Evolutionary conservation across 2,888 invertebrate genomes (phyloP).

Genomic region (Hypselothyrea guttata): DNA sequence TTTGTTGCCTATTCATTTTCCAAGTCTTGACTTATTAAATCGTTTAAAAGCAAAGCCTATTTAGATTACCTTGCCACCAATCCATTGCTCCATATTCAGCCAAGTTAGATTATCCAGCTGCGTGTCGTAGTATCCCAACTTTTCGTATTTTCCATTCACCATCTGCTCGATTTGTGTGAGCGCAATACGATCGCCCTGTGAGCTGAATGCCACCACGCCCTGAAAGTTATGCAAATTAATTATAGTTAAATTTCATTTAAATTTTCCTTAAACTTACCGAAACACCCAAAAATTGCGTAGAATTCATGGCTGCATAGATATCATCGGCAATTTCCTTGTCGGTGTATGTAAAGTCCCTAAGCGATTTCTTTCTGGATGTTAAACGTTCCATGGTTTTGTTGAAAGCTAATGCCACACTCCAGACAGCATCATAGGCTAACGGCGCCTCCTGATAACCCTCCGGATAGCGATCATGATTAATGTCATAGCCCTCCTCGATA

Average conservation of each 20-base stretch:
- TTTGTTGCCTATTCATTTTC: too few species aligned
- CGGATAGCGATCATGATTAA: conserved; percentile 92
- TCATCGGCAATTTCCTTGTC: conserved; percentile 97
- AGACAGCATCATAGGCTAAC: conserved; percentile 99
- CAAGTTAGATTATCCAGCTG: conserved; percentile 97
- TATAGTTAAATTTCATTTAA: not conserved
- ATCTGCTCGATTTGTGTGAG: conserved; percentile 99
- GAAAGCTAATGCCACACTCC: conserved; percentile 98
- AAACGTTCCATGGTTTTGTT: conserved; percentile 97
- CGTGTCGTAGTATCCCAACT: conserved; percentile 97
- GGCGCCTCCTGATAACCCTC: conserved; percentile 99
- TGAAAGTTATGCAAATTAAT: conserved; percentile 80
- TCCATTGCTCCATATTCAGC: conserved; percentile 95
- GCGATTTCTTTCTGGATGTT: conserved; percentile 88
- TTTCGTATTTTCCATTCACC: conserved; percentile 95
- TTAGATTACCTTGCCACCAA: conserved; percentile 85
- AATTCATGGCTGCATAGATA: conserved; percentile 98
- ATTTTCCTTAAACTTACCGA: conserved; percentile 88
- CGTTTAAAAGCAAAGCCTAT: conserved; percentile 8
- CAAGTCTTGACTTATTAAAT: too few species aligned
- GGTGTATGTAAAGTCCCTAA: conserved; percentile 98
- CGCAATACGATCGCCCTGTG: conserved; percentile 98
- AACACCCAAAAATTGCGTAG: conserved; percentile 98
- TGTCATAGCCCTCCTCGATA: conserved; percentile 91
- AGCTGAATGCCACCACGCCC: conserved; percentile 99